phyloP scores from a whole-genome alignment of 1,140 invertebrate genomes.

The Megathymus violae region DNA sequence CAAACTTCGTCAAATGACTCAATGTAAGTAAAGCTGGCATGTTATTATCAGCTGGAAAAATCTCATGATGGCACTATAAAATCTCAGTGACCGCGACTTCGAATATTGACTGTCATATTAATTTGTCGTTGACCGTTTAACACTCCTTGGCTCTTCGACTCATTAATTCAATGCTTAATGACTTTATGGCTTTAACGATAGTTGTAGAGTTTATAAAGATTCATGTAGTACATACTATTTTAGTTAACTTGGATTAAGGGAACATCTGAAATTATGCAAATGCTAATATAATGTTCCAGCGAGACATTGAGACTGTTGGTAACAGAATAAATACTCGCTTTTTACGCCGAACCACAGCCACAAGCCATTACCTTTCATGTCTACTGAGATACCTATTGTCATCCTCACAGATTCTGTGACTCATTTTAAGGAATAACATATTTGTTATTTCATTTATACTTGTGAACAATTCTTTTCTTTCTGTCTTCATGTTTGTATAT shows the following conservation, averaged over 20 bases:
- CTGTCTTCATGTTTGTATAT: too few species aligned
- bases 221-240: conserved; percentile 26
- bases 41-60: too few species aligned
- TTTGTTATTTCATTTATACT: not conserved
- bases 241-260: conserved; percentile 31
- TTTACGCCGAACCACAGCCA: not conserved
- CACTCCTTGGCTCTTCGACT: too few species aligned
- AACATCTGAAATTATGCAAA: conserved; percentile 34
- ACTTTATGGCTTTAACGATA: not conserved
- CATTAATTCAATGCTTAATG: too few species aligned
- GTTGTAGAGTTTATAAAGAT: too few species aligned
- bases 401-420: conserved; percentile 1
- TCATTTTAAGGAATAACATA: not conserved
- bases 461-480: not conserved
- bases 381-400: conserved; percentile 8
- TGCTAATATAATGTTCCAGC: conserved; percentile 32
- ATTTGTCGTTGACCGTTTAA: too few species aligned
- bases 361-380: conserved; percentile 16
- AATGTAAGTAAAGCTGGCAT: too few species aligned
- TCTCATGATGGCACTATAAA: too few species aligned
- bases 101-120: too few species aligned
- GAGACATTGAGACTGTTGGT: conserved; percentile 5
- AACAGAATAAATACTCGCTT: conserved; percentile 13
- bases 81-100: too few species aligned
- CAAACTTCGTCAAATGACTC: too few species aligned